A percentile compares a stretch with the other conserved stretches of the same genome.
Evolutionary conservation across 2,113 vertebrate genomes (phyloP).

Genomic region (Tragelaphus scriptus): DNA sequence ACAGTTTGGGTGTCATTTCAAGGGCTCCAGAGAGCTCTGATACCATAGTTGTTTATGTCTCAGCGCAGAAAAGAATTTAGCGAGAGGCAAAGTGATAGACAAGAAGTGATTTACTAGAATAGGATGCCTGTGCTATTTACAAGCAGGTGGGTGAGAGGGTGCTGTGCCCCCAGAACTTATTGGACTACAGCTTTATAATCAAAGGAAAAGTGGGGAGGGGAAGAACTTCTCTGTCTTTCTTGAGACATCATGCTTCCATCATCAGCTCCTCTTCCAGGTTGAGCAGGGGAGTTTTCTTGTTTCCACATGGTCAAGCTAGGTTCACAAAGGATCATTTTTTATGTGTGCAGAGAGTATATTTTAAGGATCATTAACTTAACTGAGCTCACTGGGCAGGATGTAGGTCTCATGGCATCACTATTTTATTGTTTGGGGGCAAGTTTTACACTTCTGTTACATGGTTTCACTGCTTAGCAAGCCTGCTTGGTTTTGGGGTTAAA

Average conservation of each 20-base stretch:
- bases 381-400: neutral
- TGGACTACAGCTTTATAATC: neutral
- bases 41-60: neutral
- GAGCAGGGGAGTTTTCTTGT: neutral
- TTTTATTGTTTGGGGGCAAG: neutral
- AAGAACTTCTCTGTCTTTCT: neutral
- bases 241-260: neutral
- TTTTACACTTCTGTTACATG: neutral
- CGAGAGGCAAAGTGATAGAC: neutral
- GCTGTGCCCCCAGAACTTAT: neutral
- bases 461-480: neutral
- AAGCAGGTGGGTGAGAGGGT: neutral
- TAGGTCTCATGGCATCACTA: neutral
- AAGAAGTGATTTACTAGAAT: neutral
- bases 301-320: neutral
- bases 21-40: neutral
- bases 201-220: neutral
- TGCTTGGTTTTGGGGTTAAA: neutral
- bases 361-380: neutral
- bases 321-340: neutral
- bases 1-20: neutral
- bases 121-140: neutral
- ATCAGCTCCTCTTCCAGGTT: neutral
- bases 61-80: neutral
- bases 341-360: neutral